phyloP scores from a whole-genome alignment of 2,113 vertebrate genomes.

The Rhagologus leucostigma region DNA sequence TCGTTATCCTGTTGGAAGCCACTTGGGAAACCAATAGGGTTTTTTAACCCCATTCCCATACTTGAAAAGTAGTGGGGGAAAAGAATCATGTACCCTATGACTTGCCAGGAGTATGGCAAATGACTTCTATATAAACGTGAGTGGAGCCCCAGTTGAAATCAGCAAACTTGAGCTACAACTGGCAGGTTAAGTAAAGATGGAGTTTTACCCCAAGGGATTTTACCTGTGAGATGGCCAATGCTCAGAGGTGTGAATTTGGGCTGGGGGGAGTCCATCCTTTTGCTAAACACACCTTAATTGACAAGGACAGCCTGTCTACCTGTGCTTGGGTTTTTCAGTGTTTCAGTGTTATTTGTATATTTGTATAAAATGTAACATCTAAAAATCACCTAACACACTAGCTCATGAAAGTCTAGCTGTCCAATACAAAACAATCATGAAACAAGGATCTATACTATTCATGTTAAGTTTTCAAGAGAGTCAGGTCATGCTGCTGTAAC shows the following conservation, averaged over 20 bases:
- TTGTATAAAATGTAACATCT: neutral
- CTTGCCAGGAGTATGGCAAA: neutral
- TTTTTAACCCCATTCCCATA: neutral
- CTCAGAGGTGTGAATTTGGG: neutral
- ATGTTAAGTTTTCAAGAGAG: neutral
- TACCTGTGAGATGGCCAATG: neutral
- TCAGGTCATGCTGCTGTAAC: neutral
- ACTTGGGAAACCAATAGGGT: neutral
- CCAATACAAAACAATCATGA: neutral
- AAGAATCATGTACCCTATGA: neutral
- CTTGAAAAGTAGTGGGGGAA: neutral
- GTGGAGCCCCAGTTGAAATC: neutral
- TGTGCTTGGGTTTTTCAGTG: neutral
- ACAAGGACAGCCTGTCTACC: neutral
- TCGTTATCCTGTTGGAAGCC: neutral
- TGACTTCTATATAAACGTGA: neutral
- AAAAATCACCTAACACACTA: neutral
- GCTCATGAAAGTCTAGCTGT: neutral
- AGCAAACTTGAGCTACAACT: neutral
- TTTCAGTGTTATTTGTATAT: neutral
- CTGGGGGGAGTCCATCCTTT: accelerated
- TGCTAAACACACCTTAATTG: neutral
- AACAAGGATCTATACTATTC: neutral
- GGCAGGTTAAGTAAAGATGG: neutral
- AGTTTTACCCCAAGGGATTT: neutral